These are phyloP conservation scores for Heterotilapia buettikoferi DNA, from an alignment of 2,113 vertebrate species.

Conservation along the genomic window DNA sequence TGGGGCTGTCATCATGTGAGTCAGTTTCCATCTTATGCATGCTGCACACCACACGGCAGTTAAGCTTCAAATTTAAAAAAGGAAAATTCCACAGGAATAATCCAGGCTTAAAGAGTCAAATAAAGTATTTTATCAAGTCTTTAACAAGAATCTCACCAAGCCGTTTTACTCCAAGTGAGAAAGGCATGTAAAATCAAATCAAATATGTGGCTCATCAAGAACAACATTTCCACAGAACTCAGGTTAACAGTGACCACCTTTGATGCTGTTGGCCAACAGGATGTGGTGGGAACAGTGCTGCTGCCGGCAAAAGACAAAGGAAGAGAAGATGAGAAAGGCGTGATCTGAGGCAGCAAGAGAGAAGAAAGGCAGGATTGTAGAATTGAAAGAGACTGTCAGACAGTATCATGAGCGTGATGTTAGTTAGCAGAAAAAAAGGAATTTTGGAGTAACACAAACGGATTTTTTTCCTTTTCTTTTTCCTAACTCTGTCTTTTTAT, in stretches of 20 bases:
- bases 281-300: not conserved
- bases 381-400: not conserved
- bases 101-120: not conserved
- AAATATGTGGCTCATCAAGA: not conserved
- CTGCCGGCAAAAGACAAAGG: not conserved
- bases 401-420: not conserved
- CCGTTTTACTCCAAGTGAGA: rapidly evolving
- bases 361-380: not conserved
- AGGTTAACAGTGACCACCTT: not conserved
- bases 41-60: rapidly evolving
- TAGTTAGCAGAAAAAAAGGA: not conserved
- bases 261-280: not conserved
- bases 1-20: not conserved
- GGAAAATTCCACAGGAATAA: rapidly evolving
- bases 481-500: not conserved
- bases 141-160: not conserved
- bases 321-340: rapidly evolving
- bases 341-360: not conserved
- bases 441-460: rapidly evolving
- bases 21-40: not conserved
- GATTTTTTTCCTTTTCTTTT: not conserved
- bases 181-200: not conserved
- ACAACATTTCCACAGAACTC: rapidly evolving
- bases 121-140: not conserved
- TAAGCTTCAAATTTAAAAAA: not conserved